Percentiles rank a stretch among this genome's conserved stretches.
Evolutionary conservation across 2,113 vertebrate species (phyloP).

Genomic region (Naja naja): DNA sequence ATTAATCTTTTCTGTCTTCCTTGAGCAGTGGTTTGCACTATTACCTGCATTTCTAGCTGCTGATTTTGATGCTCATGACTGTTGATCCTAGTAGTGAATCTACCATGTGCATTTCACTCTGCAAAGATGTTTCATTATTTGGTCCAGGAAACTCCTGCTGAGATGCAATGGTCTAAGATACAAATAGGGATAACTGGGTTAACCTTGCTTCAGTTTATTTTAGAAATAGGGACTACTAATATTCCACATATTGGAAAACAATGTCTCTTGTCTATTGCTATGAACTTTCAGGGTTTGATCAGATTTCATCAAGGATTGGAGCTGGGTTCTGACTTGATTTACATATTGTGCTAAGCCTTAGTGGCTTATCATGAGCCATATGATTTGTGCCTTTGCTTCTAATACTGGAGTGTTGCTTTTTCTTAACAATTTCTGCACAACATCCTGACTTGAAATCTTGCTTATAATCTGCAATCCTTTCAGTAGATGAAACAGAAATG

Average conservation of each 20-base stretch:
- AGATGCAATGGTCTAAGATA: constrained; percentile 34
- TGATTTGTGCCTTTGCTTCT: neutral
- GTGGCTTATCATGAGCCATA: neutral
- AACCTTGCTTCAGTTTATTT: constrained; percentile 40
- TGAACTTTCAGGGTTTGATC: neutral
- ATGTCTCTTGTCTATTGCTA: neutral
- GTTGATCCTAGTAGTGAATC: constrained; percentile 32
- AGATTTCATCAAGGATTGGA: neutral
- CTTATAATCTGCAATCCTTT: neutral
- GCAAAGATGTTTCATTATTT: constrained; percentile 41
- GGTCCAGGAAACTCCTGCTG: constrained; percentile 34
- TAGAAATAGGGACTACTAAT: constrained; percentile 28
- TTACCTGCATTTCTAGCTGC: constrained; percentile 61
- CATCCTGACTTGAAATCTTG: neutral
- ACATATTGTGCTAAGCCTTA: neutral
- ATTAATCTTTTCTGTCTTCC: constrained; percentile 68
- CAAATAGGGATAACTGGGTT: constrained; percentile 29
- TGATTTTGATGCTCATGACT: constrained; percentile 51
- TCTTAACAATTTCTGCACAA: neutral
- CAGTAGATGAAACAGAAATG: neutral
- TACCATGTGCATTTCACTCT: constrained; percentile 41
- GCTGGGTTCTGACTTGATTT: neutral
- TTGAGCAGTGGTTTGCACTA: constrained; percentile 44
- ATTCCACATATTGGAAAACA: constrained; percentile 24
- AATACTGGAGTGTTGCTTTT: neutral